Evolutionary conservation across 1,140 invertebrate genomes (phyloP).

Genomic region (Colletes gigas): DNA sequence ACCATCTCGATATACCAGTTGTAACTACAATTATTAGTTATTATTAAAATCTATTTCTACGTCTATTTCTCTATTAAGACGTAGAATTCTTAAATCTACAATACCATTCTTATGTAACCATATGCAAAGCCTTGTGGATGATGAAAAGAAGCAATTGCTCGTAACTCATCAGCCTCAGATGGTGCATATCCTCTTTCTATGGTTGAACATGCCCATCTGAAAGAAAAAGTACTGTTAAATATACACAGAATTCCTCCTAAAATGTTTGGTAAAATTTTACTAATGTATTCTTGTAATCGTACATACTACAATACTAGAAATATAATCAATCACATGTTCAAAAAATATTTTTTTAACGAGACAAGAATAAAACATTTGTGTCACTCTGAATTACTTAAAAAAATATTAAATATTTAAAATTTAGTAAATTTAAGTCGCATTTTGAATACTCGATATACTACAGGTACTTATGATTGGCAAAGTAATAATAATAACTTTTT

Average conservation of each 20-base stretch:
- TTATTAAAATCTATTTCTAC: constrained; percentile 5
- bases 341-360: too few species aligned
- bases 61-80: too few species aligned
- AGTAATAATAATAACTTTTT: not conserved
- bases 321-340: too few species aligned
- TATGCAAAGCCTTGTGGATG: constrained; percentile 92
- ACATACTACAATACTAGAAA: too few species aligned
- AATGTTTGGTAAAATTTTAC: not conserved
- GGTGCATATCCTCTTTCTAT: constrained; percentile 93
- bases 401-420: too few species aligned
- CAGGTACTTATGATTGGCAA: too few species aligned
- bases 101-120: constrained; percentile 93
- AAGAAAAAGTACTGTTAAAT: constrained; percentile 9
- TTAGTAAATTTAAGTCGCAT: too few species aligned
- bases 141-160: constrained; percentile 95
- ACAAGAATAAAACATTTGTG: too few species aligned
- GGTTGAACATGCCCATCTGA: constrained; percentile 91
- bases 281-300: too few species aligned
- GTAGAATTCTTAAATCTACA: too few species aligned
- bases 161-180: constrained; percentile 90
- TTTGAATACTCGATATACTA: not conserved
- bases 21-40: constrained; percentile 83
- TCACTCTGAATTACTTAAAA: too few species aligned
- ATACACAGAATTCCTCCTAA: not conserved
- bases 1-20: constrained; percentile 92